These are phyloP conservation scores for Lasioglossum vierecki DNA, from an alignment of 2,888 invertebrate species.

Conservation along the genomic window DNA sequence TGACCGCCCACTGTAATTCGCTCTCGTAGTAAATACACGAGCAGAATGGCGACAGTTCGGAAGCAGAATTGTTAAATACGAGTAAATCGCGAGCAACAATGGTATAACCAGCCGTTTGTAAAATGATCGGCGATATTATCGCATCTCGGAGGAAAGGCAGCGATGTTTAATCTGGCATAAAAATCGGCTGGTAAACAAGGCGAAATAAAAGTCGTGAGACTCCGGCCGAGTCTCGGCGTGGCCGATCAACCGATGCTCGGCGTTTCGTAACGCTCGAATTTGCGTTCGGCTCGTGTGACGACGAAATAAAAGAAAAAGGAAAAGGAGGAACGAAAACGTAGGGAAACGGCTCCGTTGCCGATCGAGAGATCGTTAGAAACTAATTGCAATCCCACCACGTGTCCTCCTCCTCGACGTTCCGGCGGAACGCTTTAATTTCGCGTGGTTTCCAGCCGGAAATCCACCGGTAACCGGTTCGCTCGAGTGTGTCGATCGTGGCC, in stretches of 20 bases:
- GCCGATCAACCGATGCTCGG: background rate
- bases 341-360: constrained; percentile 31
- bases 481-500: constrained; percentile 45
- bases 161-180: constrained; percentile 8
- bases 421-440: constrained; percentile 59
- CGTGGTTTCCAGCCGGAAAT: constrained; percentile 53
- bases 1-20: background rate
- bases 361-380: constrained; percentile 67
- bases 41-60: background rate
- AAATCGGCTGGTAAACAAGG: constrained; percentile 30
- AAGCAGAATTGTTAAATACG: background rate
- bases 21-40: background rate
- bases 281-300: constrained; percentile 26
- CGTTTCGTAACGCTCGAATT: constrained; percentile 31
- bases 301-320: background rate
- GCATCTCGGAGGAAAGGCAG: background rate
- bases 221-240: background rate
- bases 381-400: constrained; percentile 62
- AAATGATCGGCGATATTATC: background rate
- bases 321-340: background rate
- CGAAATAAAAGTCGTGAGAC: constrained; percentile 19
- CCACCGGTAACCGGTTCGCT: constrained; percentile 38
- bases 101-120: constrained; percentile 22
- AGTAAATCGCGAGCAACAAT: constrained; percentile 13
- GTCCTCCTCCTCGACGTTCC: constrained; percentile 29